Evolutionary conservation across 2,113 vertebrate genomes (phyloP).

Genomic region (Corydoras maculifer): DNA sequence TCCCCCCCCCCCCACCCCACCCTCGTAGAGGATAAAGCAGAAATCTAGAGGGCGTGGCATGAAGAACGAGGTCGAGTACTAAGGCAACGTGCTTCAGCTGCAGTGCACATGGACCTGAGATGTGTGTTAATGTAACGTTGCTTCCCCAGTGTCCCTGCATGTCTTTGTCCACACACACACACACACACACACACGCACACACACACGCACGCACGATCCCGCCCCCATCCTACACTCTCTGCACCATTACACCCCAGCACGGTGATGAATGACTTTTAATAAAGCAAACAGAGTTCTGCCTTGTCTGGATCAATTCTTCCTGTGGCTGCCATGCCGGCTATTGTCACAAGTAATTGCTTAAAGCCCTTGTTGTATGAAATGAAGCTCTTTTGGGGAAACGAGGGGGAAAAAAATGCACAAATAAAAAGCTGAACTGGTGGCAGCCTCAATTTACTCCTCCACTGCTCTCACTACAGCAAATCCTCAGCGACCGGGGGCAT

Average conservation of each 20-base stretch:
- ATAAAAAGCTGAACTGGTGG: constrained; percentile 34
- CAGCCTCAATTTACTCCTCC: constrained; percentile 45
- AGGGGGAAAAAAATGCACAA: constrained; percentile 7
- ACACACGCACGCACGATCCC: constrained; percentile 1
- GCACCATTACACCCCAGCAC: constrained; percentile 31
- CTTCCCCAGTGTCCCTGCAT: constrained; percentile 1
- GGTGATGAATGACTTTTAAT: constrained; percentile 52
- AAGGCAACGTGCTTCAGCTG: constrained; percentile 1
- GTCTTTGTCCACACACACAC: background rate
- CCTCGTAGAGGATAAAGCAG: no score
- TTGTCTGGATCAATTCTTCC: constrained; percentile 42
- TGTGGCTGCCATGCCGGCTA: constrained; percentile 38
- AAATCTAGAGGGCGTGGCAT: no score
- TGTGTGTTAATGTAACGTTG: constrained; percentile 11
- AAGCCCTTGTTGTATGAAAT: constrained; percentile 42
- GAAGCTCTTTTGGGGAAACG: constrained; percentile 31
- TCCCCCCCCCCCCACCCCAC: no score
- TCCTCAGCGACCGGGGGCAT: constrained; percentile 20
- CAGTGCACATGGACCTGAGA: constrained; percentile 19
- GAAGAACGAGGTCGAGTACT: background rate
- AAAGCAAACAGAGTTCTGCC: constrained; percentile 42
- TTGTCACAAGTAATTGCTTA: constrained; percentile 45
- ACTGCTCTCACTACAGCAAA: constrained; percentile 23
- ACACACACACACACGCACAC: constrained; percentile 4
- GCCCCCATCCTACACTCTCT: background rate